Conservation (phyloP, 1,140 invertebrate genomes). For the Macrocentrus cingulum region DNA sequence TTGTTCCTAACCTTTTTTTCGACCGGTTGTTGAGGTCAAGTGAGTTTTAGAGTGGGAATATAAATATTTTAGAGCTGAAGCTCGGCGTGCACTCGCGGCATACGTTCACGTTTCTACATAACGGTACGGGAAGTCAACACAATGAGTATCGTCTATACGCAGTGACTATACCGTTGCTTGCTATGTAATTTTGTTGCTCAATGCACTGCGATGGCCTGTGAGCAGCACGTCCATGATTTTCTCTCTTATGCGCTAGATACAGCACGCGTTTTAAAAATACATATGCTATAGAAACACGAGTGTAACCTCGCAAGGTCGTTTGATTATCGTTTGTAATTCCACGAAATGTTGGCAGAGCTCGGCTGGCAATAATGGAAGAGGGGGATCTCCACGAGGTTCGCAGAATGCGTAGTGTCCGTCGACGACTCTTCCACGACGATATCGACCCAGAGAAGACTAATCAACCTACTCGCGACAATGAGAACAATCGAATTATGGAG, state of each 20-base stretch:
- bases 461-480: constrained; percentile 18
- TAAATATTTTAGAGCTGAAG: too few relatives aligned
- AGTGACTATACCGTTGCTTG: too few relatives aligned
- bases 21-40: too few relatives aligned
- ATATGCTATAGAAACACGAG: not conserved
- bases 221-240: too few relatives aligned
- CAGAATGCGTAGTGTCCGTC: constrained; percentile 37
- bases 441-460: constrained; percentile 1
- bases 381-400: constrained; percentile 36
- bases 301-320: not conserved
- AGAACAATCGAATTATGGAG: constrained; percentile 31
- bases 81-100: too few relatives aligned
- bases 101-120: too few relatives aligned
- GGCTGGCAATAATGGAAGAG: constrained; percentile 50
- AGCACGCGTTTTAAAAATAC: too few relatives aligned
- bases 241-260: not conserved
- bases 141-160: too few relatives aligned
- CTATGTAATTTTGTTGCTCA: too few relatives aligned
- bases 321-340: not conserved
- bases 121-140: too few relatives aligned
- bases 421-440: constrained; percentile 41
- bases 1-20: too few relatives aligned
- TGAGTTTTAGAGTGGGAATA: too few relatives aligned
- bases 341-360: constrained; percentile 37
- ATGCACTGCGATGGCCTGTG: not conserved